phyloP scores from a whole-genome alignment of 2,888 invertebrate species.

The Melanargia galathea region DNA sequence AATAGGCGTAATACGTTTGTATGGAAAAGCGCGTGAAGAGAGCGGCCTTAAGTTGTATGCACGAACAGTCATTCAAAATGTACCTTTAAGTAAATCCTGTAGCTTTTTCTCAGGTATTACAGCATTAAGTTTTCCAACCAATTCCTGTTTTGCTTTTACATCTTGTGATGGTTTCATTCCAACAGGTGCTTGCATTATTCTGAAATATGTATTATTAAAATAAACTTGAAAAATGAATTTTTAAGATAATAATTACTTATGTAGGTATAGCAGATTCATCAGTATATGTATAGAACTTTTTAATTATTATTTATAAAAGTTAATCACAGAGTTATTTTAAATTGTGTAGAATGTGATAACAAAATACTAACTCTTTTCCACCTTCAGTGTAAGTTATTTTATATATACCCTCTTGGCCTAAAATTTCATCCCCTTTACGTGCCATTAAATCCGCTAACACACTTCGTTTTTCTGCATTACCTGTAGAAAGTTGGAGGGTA shows the following conservation, averaged over 20 bases:
- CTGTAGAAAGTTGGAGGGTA: slow-evolving; percentile 40
- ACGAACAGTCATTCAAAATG: neutral
- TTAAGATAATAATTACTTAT: neutral
- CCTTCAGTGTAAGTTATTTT: slow-evolving; percentile 59
- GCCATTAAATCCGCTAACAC: slow-evolving; percentile 61
- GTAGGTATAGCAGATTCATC: too few relatives aligned
- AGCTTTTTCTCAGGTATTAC: slow-evolving; percentile 59
- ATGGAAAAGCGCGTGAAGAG: too few relatives aligned
- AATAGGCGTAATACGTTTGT: too few relatives aligned
- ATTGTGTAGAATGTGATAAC: neutral
- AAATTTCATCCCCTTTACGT: slow-evolving; percentile 50
- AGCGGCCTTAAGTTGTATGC: too few relatives aligned
- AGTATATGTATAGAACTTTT: too few relatives aligned
- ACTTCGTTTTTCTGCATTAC: slow-evolving; percentile 53
- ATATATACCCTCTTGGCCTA: slow-evolving; percentile 54
- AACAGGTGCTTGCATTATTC: slow-evolving; percentile 55
- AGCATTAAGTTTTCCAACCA: slow-evolving; percentile 47
- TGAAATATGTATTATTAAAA: too few relatives aligned
- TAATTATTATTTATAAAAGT: too few relatives aligned
- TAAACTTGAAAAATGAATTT: too few relatives aligned
- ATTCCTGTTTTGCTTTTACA: slow-evolving; percentile 45
- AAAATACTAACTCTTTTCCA: slow-evolving; percentile 56
- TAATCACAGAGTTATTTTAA: neutral
- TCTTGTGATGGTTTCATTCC: slow-evolving; percentile 49
- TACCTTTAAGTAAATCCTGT: slow-evolving; percentile 53